phyloP scores from a whole-genome alignment of 1,140 invertebrate genomes.

The Luehdorfia chinensis region DNA sequence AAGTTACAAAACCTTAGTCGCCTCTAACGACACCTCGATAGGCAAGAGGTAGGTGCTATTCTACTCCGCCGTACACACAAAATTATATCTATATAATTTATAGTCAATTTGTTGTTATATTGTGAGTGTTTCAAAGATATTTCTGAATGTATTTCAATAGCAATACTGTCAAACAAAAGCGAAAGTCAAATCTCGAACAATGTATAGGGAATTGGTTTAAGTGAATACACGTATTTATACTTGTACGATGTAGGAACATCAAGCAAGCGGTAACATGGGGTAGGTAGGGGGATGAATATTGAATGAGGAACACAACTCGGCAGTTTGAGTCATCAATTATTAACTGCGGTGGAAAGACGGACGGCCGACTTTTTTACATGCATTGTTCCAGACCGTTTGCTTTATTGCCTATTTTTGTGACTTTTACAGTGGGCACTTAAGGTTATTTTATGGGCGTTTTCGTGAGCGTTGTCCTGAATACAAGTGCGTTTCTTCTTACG shows the following conservation, averaged over 20 bases:
- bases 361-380: constrained; percentile 57
- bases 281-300: constrained; percentile 65
- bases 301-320: constrained; percentile 73
- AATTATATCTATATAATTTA: too few species aligned
- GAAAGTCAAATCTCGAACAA: constrained; percentile 21
- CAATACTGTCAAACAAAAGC: not conserved
- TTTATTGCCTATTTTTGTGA: constrained; percentile 61
- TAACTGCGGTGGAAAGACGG: constrained; percentile 57
- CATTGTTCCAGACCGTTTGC: constrained; percentile 54
- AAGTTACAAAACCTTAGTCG: too few species aligned
- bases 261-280: constrained; percentile 60
- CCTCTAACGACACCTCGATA: too few species aligned
- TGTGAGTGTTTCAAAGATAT: too few species aligned
- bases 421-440: constrained; percentile 42
- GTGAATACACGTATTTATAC: constrained; percentile 32
- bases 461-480: constrained; percentile 21
- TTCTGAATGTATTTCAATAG: too few species aligned
- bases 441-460: constrained; percentile 49
- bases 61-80: too few species aligned
- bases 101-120: too few species aligned
- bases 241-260: constrained; percentile 39
- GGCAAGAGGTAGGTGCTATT: too few species aligned
- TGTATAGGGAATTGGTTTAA: constrained; percentile 27
- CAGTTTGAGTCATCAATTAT: constrained; percentile 74
- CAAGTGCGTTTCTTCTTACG: constrained; percentile 12